Evolutionary conservation across 2,113 vertebrate genomes (phyloP), one percentile per base, ranked within the genome.

Genomic region (Tragelaphus scriptus): DNA sequence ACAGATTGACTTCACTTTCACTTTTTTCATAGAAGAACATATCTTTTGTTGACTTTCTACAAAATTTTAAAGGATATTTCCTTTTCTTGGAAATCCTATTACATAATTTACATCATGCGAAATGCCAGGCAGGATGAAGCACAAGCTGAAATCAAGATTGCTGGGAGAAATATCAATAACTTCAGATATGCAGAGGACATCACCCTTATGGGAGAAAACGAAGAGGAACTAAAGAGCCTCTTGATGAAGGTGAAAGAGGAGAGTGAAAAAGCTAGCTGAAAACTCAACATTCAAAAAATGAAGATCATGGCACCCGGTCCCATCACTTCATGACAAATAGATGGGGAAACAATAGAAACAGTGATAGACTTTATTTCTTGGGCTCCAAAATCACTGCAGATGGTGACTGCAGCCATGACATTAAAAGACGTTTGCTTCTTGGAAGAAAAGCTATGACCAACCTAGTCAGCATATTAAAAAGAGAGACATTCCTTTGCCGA

Each of bases 31-130:
- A 51, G 65, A 25, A 95, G 51, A 87, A 88, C 5, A 56, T n/a
- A 93, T 55, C 32, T 75, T 93, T 58, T 65, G 47, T 77, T 92
- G 56, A 86, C 53, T 93, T 96, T 85, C 61, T 80, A 89, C 11
- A 91, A 96, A 90, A 96, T 53, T 56, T 86, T 93, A 93, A 95
- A 94, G 23, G 77, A 85, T 89, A 53, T 55, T 94, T 59, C 36
- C 36, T 91, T 94, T 40, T 90, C 55, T 81, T 75, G 59, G 12
- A 93, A 91, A 95, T 75, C 49, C 82, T 3, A 86, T 28, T 81
- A 87, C 13, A 26, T 56, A 84, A 75, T 87, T 94, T 40, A 97
- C 30, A 75, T 40, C 36, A 75, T 25, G 36, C 0, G 4, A 75
- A 25, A 75, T 75, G 68, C 21, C n/a, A 40, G 36, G 68, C 68